Evolutionary conservation across 2,113 vertebrate species (phyloP), one percentile per base, ranked within the genome.

Genomic region (Corythaeola cristata): DNA sequence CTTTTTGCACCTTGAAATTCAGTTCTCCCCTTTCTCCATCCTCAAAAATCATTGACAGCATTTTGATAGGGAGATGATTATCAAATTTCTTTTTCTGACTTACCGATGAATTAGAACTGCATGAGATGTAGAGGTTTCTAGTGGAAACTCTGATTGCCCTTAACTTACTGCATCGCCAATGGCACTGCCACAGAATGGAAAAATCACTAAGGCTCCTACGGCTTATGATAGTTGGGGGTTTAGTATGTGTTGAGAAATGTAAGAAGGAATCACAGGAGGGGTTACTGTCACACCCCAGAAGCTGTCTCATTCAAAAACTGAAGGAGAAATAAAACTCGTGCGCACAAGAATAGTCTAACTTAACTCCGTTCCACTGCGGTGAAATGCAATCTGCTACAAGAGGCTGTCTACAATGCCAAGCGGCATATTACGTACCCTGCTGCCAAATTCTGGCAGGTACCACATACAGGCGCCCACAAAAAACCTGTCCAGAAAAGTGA

Each of bases 141-240:
- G 94, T 91, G 95, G 95, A 97, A 97, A 97, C 78, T 96, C 93
- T 94, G 88, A 95, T 94, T 79, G 81, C 77, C 74, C 71, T 93
- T 88, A 95, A 89, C 95, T 69, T 82, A 90, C 62, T 88, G 47
- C 52, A 87, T 88, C 76, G 94, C 96, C 95, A 94, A 73, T 88
- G 85, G 93, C 96, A 67, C 63, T 80, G 69, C 78, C 3, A 16
- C 50, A 80, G 91, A 95, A 96, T 74, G 96, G 95, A 97, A 97
- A 97, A 96, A 97, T 96, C 96, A 96, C 91, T 97, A 91, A 35
- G 81, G 63, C 55, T 96, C 66, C 84, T 88, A 53, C 1, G 5
- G 92, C 67, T 94, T 88, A 41, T 62, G 59, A 24, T 82, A 82
- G 81, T 7, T 89, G 45, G 50, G 37, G 26, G 52, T 73, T 83